Evolutionary conservation across 2,797 vertebrate genomes (phyloP).

Genomic region (Micrastur ruficollis): DNA sequence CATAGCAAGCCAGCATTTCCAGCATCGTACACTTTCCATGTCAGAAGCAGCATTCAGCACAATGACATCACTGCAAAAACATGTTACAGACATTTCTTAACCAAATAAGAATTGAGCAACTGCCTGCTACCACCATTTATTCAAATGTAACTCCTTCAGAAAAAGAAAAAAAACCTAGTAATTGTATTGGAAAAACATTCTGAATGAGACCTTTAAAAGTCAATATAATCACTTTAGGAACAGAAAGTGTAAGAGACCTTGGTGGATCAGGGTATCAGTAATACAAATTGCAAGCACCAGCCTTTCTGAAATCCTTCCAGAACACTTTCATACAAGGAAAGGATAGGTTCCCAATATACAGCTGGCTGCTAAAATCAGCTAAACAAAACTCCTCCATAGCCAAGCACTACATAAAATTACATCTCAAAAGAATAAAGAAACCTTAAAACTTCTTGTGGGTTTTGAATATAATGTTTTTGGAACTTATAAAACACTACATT

Average conservation of each 20-base stretch:
- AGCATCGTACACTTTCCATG: slow-evolving; percentile 23
- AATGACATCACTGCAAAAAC: slow-evolving; percentile 51
- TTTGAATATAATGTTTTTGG: not conserved
- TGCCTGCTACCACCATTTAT: slow-evolving; percentile 25
- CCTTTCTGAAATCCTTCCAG: not conserved
- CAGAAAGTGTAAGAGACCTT: not conserved
- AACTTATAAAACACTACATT: not conserved
- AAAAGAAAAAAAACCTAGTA: not conserved
- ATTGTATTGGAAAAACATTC: not conserved
- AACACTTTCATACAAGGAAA: not conserved
- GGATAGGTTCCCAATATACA: not conserved
- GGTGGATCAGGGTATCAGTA: not conserved
- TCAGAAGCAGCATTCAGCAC: slow-evolving; percentile 40
- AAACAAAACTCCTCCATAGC: not conserved
- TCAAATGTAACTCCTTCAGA: not conserved
- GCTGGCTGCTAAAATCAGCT: not conserved
- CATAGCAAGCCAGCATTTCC: slow-evolving; percentile 31
- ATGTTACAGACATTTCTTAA: slow-evolving; percentile 30
- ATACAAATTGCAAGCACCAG: not conserved
- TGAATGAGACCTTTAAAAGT: not conserved
- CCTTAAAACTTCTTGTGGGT: not conserved
- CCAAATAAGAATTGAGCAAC: not conserved
- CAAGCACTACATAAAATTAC: not conserved
- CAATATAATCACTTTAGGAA: not conserved
- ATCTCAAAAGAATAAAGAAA: not conserved